Evolutionary conservation across 2,797 vertebrate species (phyloP).

Genomic region (Cheirogaleus major): DNA sequence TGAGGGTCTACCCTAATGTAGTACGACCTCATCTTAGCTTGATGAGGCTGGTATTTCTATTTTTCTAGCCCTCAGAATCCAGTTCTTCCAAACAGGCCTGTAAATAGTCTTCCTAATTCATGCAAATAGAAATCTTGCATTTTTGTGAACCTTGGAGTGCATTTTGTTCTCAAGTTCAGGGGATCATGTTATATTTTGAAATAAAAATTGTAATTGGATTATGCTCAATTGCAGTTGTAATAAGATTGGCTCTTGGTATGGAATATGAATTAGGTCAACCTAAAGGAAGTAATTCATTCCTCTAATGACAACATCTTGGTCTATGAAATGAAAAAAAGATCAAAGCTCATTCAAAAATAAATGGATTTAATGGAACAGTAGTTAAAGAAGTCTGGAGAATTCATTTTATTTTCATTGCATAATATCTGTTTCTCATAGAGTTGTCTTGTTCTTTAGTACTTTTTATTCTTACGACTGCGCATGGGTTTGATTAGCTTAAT

Average conservation of each 20-base stretch:
- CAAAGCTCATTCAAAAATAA: slow-evolving; percentile 86
- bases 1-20: not conserved
- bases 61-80: not conserved
- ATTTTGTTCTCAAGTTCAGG: slow-evolving; percentile 24
- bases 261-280: slow-evolving; percentile 82
- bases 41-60: not conserved
- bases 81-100: not conserved
- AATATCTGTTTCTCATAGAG: slow-evolving; percentile 84
- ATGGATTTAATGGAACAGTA: slow-evolving; percentile 83
- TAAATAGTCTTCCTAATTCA: not conserved
- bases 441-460: slow-evolving; percentile 78
- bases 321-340: slow-evolving; percentile 85
- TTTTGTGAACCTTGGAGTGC: not conserved
- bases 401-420: slow-evolving; percentile 84
- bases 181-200: slow-evolving; percentile 68
- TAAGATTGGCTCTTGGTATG: slow-evolving; percentile 77
- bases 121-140: not conserved
- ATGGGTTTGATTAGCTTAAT: slow-evolving; percentile 88
- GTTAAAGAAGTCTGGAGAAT: slow-evolving; percentile 85
- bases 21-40: not conserved
- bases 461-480: slow-evolving; percentile 80
- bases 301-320: slow-evolving; percentile 82
- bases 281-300: slow-evolving; percentile 85
- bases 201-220: slow-evolving; percentile 78
- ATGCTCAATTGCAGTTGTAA: slow-evolving; percentile 74